These are phyloP conservation scores for Cryptus viduatorius DNA, from an alignment of 2,888 invertebrate species.

Conservation along the genomic window DNA sequence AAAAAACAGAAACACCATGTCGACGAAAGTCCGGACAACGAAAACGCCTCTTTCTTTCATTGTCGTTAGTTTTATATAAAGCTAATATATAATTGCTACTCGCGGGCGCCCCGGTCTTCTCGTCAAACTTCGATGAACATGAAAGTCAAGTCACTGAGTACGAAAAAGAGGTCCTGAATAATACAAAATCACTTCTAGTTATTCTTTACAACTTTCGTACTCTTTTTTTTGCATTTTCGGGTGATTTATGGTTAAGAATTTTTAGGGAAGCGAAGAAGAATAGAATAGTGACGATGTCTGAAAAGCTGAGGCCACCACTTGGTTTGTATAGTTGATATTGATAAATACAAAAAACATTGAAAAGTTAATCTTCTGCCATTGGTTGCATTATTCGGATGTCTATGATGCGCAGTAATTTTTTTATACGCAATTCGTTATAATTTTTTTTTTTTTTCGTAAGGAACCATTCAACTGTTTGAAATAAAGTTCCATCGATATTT, in stretches of 20 bases:
- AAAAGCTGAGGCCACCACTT: background rate
- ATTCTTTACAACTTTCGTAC: background rate
- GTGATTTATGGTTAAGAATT: background rate
- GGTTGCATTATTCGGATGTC: too few relatives aligned
- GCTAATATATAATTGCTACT: background rate
- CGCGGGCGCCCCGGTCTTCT: constrained; percentile 1
- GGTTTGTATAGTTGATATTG: background rate
- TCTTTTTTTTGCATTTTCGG: background rate
- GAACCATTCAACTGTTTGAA: background rate
- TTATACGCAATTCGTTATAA: too few relatives aligned
- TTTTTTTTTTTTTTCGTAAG: too few relatives aligned
- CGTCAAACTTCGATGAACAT: constrained; percentile 45
- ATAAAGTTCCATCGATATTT: background rate
- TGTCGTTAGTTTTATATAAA: constrained; percentile 5
- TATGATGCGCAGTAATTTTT: too few relatives aligned
- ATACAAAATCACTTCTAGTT: constrained; percentile 21
- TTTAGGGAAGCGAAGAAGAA: too few relatives aligned
- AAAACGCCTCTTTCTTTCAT: constrained; percentile 13
- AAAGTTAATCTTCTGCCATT: too few relatives aligned
- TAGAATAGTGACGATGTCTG: background rate
- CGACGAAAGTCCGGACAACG: constrained; percentile 28
- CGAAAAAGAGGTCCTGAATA: background rate
- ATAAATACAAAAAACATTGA: background rate
- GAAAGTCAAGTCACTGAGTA: background rate
- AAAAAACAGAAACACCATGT: constrained; percentile 53